Percentiles rank a stretch among this genome's conserved stretches.
Conservation (phyloP, 2,113 vertebrate species). For the Aegithalos caudatus region DNA sequence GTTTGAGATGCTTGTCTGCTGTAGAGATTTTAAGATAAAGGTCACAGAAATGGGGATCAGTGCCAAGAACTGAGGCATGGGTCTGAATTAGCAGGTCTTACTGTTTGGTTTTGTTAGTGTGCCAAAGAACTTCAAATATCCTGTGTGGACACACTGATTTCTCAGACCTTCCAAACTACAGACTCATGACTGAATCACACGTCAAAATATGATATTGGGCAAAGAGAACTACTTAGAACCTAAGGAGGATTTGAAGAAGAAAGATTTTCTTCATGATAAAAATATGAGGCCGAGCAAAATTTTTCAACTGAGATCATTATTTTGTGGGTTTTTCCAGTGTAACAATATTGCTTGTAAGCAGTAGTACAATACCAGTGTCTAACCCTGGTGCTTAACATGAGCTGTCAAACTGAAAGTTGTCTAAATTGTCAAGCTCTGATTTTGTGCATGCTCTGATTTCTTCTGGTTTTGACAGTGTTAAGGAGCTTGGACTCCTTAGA, state of each 20-base stretch:
- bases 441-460: not conserved
- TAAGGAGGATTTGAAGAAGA: not conserved
- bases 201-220: not conserved
- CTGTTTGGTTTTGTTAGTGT: not conserved
- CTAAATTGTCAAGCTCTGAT: not conserved
- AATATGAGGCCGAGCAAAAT: not conserved
- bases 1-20: not conserved
- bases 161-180: not conserved
- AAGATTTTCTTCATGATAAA: not conserved
- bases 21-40: not conserved
- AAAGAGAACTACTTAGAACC: not conserved
- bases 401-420: not conserved
- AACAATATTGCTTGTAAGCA: not conserved
- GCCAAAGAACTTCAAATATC: not conserved
- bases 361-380: not conserved
- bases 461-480: not conserved
- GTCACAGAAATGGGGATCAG: not conserved
- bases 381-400: not conserved
- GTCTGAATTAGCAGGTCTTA: not conserved
- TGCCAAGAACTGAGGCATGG: not conserved
- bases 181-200: not conserved
- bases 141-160: not conserved
- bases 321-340: not conserved
- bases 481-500: not conserved
- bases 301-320: not conserved